A percentile compares a stretch with the other conserved stretches of the same genome.
phyloP scores from a whole-genome alignment of 2,888 invertebrate genomes.

The Zygaena filipendulae region DNA sequence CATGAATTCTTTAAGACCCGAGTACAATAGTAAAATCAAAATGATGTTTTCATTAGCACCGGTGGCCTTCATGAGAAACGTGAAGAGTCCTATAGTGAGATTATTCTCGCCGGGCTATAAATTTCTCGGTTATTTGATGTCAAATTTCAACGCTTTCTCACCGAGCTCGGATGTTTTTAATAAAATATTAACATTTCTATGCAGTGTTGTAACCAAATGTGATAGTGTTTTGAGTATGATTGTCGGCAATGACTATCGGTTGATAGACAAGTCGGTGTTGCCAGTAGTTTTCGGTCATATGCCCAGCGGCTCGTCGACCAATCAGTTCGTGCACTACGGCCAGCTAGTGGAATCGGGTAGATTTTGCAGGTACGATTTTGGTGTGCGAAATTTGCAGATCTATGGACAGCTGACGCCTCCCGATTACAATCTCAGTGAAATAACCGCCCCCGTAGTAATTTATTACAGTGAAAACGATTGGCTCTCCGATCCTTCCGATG shows the following conservation, averaged over 20 bases:
- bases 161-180: slow-evolving; percentile 30
- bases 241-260: slow-evolving; percentile 27
- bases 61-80: slow-evolving; percentile 59
- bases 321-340: slow-evolving; percentile 57
- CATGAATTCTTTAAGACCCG: slow-evolving; percentile 59
- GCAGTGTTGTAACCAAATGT: slow-evolving; percentile 27
- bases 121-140: slow-evolving; percentile 23
- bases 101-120: slow-evolving; percentile 29
- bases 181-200: slow-evolving; percentile 26
- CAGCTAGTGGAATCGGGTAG: slow-evolving; percentile 36
- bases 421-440: slow-evolving; percentile 32
- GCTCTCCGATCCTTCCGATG: slow-evolving; percentile 61
- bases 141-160: slow-evolving; percentile 24
- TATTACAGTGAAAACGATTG: slow-evolving; percentile 42
- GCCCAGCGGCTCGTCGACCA: slow-evolving; percentile 67
- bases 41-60: slow-evolving; percentile 70
- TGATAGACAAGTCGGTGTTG: slow-evolving; percentile 51
- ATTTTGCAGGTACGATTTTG: slow-evolving; percentile 43
- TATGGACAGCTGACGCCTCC: slow-evolving; percentile 53
- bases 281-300: slow-evolving; percentile 69
- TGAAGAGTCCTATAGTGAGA: slow-evolving; percentile 39
- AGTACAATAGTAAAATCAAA: slow-evolving; percentile 66
- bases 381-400: slow-evolving; percentile 26
- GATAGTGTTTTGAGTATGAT: slow-evolving; percentile 28
- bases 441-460: slow-evolving; percentile 33